Evolutionary conservation across 2,888 invertebrate species (phyloP), one percentile per base, ranked within the genome.

Genomic region (Ormyrus nitidulus): DNA sequence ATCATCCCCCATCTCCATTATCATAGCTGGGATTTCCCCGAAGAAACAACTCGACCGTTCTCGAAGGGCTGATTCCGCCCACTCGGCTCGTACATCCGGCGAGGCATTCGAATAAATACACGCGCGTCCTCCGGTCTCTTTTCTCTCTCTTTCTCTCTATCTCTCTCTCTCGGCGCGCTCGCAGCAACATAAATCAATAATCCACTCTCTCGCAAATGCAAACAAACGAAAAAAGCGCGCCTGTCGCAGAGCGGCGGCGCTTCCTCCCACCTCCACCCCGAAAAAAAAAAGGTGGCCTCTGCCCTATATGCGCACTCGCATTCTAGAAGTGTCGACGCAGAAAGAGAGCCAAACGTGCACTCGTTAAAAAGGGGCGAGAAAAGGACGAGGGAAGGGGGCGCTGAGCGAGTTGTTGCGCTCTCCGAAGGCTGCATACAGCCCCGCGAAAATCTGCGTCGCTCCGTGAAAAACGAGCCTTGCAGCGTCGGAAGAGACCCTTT

Each of bases 311-410:
- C 74, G 56, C 58, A 54, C 48, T 66, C 65, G 65, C 19, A 62
- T 78, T 77, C 76, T 80, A 76, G 80, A 80, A 80, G 68, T 72
- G 80, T 77, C 72, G 72, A 13, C 10, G 80, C 66, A 51, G 69
- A 54, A 44, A 53, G 72, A 61, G 62, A 56, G 48, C 54, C 66
- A 54, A 49, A 44, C 48, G 53, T 46, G 49, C 58, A 53, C 59
- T 66, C 72, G 72, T 71, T 72, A 46, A 44, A 75, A 75, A 66
- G 62, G 64, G 66, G 48, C 51, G 68, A 73, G 72, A 73, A 61
- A 61, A 68, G 73, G 78, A 73, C 68, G 49, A 73, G 58, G 59
- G n/a, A 34, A 34, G 34, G 9, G 72, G 54, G 13, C 44, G 48
- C 46, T 62, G 59, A 7, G 34, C 34, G 34, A 34, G 65, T 48